phyloP scores from a whole-genome alignment of 2,888 invertebrate species.

The Drosophila recens region DNA sequence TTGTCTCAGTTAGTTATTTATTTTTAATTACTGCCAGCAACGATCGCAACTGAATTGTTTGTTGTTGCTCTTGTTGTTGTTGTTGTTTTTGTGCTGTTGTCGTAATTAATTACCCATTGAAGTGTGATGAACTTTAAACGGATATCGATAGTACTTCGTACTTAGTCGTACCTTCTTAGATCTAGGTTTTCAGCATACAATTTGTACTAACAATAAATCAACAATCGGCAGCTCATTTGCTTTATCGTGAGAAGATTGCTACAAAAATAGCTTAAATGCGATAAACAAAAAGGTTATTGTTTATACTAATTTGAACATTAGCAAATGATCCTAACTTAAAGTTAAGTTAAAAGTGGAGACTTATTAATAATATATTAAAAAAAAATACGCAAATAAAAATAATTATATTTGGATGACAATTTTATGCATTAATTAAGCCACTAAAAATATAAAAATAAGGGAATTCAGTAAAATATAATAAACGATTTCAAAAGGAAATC shows the following conservation, averaged over 20 bases:
- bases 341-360: not conserved
- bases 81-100: conserved; percentile 20
- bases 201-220: conserved; percentile 54
- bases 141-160: conserved; percentile 50
- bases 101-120: conserved; percentile 70
- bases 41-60: conserved; percentile 14
- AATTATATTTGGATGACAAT: no score
- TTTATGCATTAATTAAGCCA: no score
- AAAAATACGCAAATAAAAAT: no score
- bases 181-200: conserved; percentile 42
- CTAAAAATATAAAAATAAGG: no score
- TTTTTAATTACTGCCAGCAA: conserved; percentile 63
- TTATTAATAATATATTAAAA: not conserved
- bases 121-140: conserved; percentile 74
- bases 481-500: no score
- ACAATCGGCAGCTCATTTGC: conserved; percentile 10
- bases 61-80: conserved; percentile 1
- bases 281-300: not conserved
- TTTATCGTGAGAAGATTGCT: conserved; percentile 59
- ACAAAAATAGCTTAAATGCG: not conserved
- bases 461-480: no score
- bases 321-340: not conserved
- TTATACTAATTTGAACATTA: not conserved
- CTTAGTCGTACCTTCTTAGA: conserved; percentile 9
- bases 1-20: conserved; percentile 65